Evolutionary conservation across 2,888 invertebrate genomes (phyloP).

Genomic region (Drosophila greeni): DNA sequence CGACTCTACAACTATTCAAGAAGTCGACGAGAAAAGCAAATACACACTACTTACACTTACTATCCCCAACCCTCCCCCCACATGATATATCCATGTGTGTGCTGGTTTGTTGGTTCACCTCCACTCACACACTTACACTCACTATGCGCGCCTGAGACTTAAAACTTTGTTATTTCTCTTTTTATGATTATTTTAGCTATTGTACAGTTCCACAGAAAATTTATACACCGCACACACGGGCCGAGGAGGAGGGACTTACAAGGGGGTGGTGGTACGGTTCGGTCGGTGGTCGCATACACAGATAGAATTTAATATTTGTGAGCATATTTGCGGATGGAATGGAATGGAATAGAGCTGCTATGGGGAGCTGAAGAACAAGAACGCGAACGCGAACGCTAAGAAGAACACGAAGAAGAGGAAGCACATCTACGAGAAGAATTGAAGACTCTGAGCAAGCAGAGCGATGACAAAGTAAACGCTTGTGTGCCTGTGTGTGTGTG

Average conservation of each 20-base stretch:
- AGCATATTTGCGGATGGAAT: slow-evolving; percentile 65
- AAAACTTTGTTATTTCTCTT: slow-evolving; percentile 64
- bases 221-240: slow-evolving; percentile 68
- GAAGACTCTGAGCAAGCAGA: slow-evolving; percentile 32
- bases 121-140: slow-evolving; percentile 26
- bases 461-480: slow-evolving; percentile 40
- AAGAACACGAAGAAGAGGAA: slow-evolving; percentile 12
- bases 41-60: slow-evolving; percentile 71
- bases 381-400: slow-evolving; percentile 15
- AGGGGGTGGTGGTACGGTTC: slow-evolving; percentile 13
- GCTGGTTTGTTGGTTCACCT: slow-evolving; percentile 40
- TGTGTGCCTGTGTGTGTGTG: slow-evolving; percentile 25
- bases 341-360: slow-evolving; percentile 36
- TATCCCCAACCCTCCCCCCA: slow-evolving; percentile 36
- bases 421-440: slow-evolving; percentile 26
- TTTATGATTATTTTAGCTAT: slow-evolving; percentile 64
- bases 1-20: slow-evolving; percentile 60
- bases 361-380: slow-evolving; percentile 27
- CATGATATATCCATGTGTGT: slow-evolving; percentile 35
- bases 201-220: slow-evolving; percentile 72
- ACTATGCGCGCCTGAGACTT: slow-evolving; percentile 26
- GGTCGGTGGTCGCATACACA: slow-evolving; percentile 12
- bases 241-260: slow-evolving; percentile 19
- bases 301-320: slow-evolving; percentile 69
- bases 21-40: slow-evolving; percentile 64